These are phyloP conservation scores for Brachystomella parvula DNA, from an alignment of 1,140 invertebrate species.

Conservation along the genomic window DNA sequence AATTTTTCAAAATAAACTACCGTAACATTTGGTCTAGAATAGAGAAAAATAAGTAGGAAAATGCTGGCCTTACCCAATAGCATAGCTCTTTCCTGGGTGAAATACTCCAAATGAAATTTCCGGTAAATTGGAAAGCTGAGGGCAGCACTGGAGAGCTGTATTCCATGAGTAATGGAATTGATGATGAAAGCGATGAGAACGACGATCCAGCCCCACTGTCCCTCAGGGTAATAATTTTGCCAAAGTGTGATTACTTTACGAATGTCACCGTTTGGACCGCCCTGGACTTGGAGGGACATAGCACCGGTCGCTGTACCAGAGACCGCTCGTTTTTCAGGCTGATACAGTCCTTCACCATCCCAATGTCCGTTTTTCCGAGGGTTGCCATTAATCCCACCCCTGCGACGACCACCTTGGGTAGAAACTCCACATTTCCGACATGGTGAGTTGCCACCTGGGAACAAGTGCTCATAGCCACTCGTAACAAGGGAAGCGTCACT, in stretches of 20 bases:
- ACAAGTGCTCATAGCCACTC: constrained; percentile 14
- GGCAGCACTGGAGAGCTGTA: constrained; percentile 51
- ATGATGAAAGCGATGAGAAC: constrained; percentile 56
- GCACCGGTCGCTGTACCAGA: constrained; percentile 25
- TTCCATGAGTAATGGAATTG: constrained; percentile 57
- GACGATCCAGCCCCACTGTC: constrained; percentile 72
- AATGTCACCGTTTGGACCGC: constrained; percentile 27
- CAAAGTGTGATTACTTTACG: constrained; percentile 34
- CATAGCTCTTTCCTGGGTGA: constrained; percentile 22
- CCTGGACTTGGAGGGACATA: constrained; percentile 25
- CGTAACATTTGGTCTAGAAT: background rate
- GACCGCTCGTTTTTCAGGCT: background rate
- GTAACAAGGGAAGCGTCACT: constrained; percentile 20
- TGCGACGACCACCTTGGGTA: background rate
- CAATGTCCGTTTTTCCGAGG: background rate
- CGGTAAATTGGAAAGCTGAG: constrained; percentile 16
- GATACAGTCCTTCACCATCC: background rate
- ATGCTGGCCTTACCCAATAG: constrained; percentile 23
- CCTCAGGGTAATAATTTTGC: constrained; percentile 41
- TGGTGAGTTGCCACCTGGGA: background rate
- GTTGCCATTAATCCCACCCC: background rate
- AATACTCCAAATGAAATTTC: constrained; percentile 15
- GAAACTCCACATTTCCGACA: background rate
- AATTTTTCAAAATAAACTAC: background rate
- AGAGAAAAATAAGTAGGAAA: background rate